Evolutionary conservation across 2,113 vertebrate species (phyloP).

Genomic region (Bufo gargarizans): DNA sequence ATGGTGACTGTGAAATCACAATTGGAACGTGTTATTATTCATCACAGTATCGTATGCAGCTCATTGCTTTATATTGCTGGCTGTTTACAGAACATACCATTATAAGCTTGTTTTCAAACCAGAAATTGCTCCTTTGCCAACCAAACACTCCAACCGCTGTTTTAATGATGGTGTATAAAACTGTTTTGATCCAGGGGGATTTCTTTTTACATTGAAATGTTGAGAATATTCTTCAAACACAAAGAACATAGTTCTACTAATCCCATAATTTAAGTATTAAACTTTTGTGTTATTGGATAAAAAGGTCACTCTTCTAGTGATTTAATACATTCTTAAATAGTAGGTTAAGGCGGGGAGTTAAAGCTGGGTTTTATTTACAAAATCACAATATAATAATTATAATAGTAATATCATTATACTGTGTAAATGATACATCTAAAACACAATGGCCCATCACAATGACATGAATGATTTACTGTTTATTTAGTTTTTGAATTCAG

Average conservation of each 20-base stretch:
- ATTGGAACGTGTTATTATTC: conserved; percentile 33
- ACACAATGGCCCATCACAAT: too few relatives aligned
- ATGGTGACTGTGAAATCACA: not conserved
- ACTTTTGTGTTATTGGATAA: conserved; percentile 57
- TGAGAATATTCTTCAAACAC: conserved; percentile 56
- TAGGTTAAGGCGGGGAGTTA: not conserved
- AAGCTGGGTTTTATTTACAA: conserved; percentile 28
- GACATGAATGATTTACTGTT: not conserved
- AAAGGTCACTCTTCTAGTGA: conserved; percentile 53
- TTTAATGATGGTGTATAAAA: conserved; percentile 54
- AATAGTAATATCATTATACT: not conserved
- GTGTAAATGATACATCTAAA: not conserved
- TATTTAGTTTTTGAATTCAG: not conserved
- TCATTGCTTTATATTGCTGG: conserved; percentile 14
- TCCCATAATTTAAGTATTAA: conserved; percentile 59
- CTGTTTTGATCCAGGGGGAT: conserved; percentile 46
- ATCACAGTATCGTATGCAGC: not conserved
- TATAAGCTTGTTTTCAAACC: conserved; percentile 37
- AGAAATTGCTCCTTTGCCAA: conserved; percentile 42
- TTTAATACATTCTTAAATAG: conserved; percentile 59
- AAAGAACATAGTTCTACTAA: conserved; percentile 51
- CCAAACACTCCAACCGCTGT: conserved; percentile 36
- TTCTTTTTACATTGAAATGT: conserved; percentile 60
- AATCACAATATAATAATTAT: conserved; percentile 8
- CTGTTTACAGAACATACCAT: conserved; percentile 38